Percentiles rank a stretch among this genome's conserved stretches.
phyloP scores from a whole-genome alignment of 2,797 vertebrate species.

The Vultur gryphus region DNA sequence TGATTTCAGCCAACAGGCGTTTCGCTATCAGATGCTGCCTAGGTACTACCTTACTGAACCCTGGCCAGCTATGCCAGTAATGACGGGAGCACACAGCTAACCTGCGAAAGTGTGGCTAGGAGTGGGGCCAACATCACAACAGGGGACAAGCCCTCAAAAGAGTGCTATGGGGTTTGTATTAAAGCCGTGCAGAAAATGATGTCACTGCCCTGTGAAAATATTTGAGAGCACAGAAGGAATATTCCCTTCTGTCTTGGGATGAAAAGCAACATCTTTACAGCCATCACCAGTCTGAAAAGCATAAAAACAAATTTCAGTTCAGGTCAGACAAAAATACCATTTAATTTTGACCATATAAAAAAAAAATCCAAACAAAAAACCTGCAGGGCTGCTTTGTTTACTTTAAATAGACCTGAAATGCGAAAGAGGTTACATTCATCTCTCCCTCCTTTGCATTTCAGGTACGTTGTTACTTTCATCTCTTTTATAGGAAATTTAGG shows the following conservation, averaged over 20 bases:
- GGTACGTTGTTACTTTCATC: background rate
- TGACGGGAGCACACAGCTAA: background rate
- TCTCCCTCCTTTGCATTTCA: background rate
- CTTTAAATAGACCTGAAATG: background rate
- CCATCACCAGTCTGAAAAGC: background rate
- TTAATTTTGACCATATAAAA: background rate
- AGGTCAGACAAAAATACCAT: background rate
- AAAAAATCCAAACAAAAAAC: background rate
- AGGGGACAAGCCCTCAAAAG: background rate
- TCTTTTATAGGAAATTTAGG: background rate
- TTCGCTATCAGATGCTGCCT: background rate
- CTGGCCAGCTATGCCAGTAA: background rate
- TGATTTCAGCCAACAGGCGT: accelerated
- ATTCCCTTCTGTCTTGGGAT: background rate
- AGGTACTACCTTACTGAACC: background rate
- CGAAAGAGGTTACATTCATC: background rate
- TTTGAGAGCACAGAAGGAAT: background rate
- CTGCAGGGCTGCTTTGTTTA: background rate
- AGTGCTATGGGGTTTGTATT: accelerated
- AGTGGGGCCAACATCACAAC: background rate
- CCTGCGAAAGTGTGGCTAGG: background rate
- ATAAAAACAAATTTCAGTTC: background rate
- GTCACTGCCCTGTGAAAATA: background rate
- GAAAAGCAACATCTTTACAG: background rate
- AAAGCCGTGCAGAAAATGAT: background rate